Base-by-base conservation (phyloP, 92 coral and sea anemone species). In the Epizoanthus scotinus region DNA sequence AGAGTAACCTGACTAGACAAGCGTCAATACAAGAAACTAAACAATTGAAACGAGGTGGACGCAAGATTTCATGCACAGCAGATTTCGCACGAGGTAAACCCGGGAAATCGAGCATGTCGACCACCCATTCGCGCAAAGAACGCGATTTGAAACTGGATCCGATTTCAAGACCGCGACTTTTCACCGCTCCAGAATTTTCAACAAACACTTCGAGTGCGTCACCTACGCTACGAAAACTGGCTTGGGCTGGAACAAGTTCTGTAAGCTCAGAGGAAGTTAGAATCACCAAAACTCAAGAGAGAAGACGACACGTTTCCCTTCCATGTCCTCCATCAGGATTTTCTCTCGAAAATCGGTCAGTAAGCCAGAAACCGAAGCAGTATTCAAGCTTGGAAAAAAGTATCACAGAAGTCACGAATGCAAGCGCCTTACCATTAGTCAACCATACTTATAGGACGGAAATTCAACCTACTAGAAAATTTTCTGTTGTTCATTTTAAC, bases 221-320 rank as follows among this genome's bases (percentile, higher is more conserved):
- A 64, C 19, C 24, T 28, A 29, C 21, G 8, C 10, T 13, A 22
- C 26, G 8, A 25, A 85, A 80, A 53, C 12, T 64, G 2, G 85
- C 89, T 34, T 85, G 89, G 89, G 28, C 20, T 7, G 74, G 63
- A 2, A 55, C 67, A 52, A 82, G 38, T 15, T 72, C 78, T 13
- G 17, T 18, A 1, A 22, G 47, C 22, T 26, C 18, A 20, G 42
- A 22, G 19, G 8, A 71, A 63, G 63, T 19, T 5, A 52, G 25
- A 25, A 21, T 26, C 14, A 9, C 28, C 31, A 29, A 8, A 19
- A 61, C 42, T 17, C 47, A 53, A 5, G 68, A 53, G 20, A 80
- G 26, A 20, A 52, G 42, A 38, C 49, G 81, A 15, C 81, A 63
- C 62, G 44, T 70, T 28, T 78, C 73, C 0, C 65, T 71, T 34